Base-by-base conservation (phyloP, 2,888 invertebrate species). In the Elegia similella region DNA sequence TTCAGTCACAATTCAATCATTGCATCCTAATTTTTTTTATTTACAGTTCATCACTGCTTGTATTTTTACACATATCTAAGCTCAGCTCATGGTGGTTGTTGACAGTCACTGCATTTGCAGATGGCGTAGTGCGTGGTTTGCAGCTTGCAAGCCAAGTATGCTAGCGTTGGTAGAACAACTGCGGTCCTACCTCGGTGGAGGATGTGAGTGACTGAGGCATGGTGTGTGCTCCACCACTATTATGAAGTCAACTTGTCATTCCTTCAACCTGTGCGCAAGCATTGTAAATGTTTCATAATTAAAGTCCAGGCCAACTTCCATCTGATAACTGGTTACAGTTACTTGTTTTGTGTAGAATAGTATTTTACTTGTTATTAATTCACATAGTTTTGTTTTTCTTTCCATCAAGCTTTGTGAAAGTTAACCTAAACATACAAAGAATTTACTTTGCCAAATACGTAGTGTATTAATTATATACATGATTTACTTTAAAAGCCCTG, bases 121-220 rank as follows among this genome's bases (percentile, higher is more conserved):
- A 87, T 89, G 90, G 86, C 81, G 88, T 90, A 83, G 88, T 80
- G 84, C 82, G 84, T 86, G 82, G 82, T 80, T 78, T 76, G 78
- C 76, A 78, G 82, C 83, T 80, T 83, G 77, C 84, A 77, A 74
- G 84, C 86, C 88, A 85, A 80, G 83, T 84, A 91, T 91, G 90
- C 86, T 91, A 89, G 90, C 90, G 83, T 86, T 91, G 88, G 90
- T 91, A 82, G 90, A 90, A 82, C 89, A 90, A 80, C 89, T 91
- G 67, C 88, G 89, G 82, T 84, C 83, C 69, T 91, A 91, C 85
- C 89, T 91, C 80, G 85, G 84, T 83, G 90, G 90, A 81, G 90
- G 90, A 87, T 88, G 90, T 91, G 88, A 91, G 90, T 89, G 83
- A 75, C 78, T 74, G 65, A 67, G 64, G 78, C 77, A 76, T 78